These are phyloP conservation scores for Lycodopsis pacificus DNA, from an alignment of 2,797 vertebrate species.

Conservation along the genomic window DNA sequence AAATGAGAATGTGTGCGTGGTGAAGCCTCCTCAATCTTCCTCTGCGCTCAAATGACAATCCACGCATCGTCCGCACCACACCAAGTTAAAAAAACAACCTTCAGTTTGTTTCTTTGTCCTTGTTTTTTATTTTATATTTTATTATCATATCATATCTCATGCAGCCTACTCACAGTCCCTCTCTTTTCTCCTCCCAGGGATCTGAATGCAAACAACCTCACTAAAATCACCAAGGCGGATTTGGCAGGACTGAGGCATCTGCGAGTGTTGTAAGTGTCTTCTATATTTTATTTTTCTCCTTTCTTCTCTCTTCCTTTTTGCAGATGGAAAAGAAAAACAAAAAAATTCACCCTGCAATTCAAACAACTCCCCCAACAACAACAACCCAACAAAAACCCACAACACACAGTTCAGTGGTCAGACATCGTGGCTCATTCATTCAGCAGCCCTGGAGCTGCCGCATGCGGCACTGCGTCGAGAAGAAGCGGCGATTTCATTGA, in stretches of 20 bases:
- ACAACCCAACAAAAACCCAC: neutral
- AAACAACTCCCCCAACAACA: neutral
- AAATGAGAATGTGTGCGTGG: constrained; percentile 53
- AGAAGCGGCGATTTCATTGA: constrained; percentile 9
- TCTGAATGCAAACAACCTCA: constrained; percentile 98
- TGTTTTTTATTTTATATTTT: constrained; percentile 1
- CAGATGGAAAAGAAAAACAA: constrained; percentile 14
- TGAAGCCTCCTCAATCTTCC: constrained; percentile 23
- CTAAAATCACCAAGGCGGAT: constrained; percentile 96
- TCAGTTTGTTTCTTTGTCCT: neutral
- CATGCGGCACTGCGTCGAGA: constrained; percentile 68
- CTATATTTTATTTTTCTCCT: neutral
- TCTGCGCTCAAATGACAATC: constrained; percentile 34
- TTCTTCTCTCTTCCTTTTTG: neutral
- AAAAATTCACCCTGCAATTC: constrained; percentile 17
- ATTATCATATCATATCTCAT: constrained; percentile 11
- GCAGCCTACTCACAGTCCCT: neutral
- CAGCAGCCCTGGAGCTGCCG: constrained; percentile 52
- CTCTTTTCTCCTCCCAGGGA: constrained; percentile 85
- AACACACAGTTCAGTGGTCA: constrained; percentile 6
- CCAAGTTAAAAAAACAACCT: constrained; percentile 29
- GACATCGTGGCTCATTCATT: constrained; percentile 27
- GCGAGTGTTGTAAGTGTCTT: constrained; percentile 94
- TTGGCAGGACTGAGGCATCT: constrained; percentile 95
- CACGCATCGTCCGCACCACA: constrained; percentile 13